These are phyloP conservation scores for Drosophila nigritarsus DNA, from an alignment of 2,888 invertebrate species.

Conservation along the genomic window DNA sequence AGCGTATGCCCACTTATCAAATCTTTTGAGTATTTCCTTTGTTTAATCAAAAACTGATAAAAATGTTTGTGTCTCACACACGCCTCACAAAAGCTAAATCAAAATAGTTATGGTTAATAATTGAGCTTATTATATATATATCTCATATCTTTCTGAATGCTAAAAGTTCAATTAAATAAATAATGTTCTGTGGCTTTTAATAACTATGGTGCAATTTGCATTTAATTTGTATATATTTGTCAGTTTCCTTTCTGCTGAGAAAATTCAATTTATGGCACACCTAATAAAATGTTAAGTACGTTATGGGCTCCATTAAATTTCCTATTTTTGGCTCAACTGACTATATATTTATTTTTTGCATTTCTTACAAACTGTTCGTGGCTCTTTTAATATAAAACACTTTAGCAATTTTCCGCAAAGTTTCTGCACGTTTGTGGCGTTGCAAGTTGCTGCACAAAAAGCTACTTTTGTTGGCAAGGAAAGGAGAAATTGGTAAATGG, in stretches of 20 bases:
- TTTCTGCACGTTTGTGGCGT: constrained; percentile 21
- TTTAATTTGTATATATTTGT: not conserved
- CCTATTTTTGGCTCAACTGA: not conserved
- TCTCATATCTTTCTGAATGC: not conserved
- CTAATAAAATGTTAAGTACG: not conserved
- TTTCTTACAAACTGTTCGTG: not conserved
- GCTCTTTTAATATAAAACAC: not conserved
- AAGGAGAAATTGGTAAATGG: constrained; percentile 55
- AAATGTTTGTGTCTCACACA: not conserved
- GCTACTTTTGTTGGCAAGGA: not conserved
- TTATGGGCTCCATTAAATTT: constrained; percentile 3
- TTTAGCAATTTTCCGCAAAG: constrained; percentile 5
- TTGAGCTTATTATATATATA: no score
- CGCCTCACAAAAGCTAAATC: not conserved
- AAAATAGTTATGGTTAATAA: not conserved
- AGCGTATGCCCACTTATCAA: not conserved
- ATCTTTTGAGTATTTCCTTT: constrained; percentile 12
- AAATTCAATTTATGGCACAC: constrained; percentile 2
- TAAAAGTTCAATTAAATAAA: no score
- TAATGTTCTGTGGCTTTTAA: not conserved
- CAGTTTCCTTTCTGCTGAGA: not conserved
- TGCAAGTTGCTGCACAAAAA: constrained; percentile 18
- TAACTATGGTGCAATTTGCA: not conserved
- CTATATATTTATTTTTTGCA: not conserved
- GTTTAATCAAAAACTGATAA: constrained; percentile 12